Conservation (phyloP, 2,113 vertebrate genomes). For the Nerophis lumbriciformis region DNA sequence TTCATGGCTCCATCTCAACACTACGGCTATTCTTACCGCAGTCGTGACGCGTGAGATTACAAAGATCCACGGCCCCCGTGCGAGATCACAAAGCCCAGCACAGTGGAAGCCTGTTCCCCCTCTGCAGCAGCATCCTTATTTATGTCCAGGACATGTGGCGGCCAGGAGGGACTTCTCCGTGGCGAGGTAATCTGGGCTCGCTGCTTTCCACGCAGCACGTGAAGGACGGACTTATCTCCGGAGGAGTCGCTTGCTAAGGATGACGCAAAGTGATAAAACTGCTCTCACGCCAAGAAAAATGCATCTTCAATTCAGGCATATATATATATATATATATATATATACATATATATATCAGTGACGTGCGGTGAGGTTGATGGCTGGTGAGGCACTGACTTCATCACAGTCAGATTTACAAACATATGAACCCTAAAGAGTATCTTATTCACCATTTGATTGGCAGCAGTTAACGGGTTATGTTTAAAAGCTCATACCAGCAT, state of each 20-base stretch:
- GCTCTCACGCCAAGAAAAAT: constrained; percentile 7
- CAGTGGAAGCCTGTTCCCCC: constrained; percentile 33
- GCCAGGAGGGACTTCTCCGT: constrained; percentile 48
- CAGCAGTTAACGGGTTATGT: too few species aligned
- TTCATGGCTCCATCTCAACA: constrained; percentile 24
- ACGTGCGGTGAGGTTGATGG: too few species aligned
- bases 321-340: too few species aligned
- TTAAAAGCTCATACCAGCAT: too few species aligned
- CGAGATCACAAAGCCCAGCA: constrained; percentile 45
- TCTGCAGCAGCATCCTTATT: constrained; percentile 43
- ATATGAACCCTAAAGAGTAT: too few species aligned
- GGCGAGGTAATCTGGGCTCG: constrained; percentile 55
- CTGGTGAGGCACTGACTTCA: too few species aligned
- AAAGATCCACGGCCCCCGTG: constrained; percentile 33
- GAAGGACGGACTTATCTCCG: constrained; percentile 60
- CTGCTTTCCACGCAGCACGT: constrained; percentile 30
- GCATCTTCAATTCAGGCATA: not conserved
- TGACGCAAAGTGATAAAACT: constrained; percentile 33
- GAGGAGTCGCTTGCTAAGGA: constrained; percentile 29
- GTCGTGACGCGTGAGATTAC: constrained; percentile 35
- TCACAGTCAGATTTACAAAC: too few species aligned
- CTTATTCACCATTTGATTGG: too few species aligned
- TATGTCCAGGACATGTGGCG: constrained; percentile 46
- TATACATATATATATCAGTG: too few species aligned
- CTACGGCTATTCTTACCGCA: constrained; percentile 15